These are phyloP conservation scores for Danio tinwini DNA, from an alignment of 2,797 vertebrate genomes.

Conservation along the genomic window DNA sequence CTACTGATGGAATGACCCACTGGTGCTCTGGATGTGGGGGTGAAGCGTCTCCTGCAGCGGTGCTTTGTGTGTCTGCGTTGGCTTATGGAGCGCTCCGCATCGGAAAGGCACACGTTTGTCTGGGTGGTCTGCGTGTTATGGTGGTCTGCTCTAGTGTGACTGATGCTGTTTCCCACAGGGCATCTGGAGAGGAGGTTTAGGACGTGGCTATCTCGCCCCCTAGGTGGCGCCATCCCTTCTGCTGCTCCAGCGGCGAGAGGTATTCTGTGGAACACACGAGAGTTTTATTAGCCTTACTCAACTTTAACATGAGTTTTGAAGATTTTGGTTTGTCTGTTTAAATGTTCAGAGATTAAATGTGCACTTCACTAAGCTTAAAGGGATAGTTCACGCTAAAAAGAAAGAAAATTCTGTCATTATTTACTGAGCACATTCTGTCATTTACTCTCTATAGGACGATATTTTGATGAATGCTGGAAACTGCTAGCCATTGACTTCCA, in stretches of 20 bases:
- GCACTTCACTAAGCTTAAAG: too few relatives aligned
- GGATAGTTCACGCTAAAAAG: too few relatives aligned
- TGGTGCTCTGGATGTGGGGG: conserved; percentile 16
- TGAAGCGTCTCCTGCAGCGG: conserved; percentile 10
- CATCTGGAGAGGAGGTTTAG: conserved; percentile 61
- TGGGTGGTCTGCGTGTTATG: background rate
- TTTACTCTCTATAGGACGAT: too few relatives aligned
- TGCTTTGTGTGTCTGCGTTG: conserved; percentile 27
- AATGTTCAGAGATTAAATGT: too few relatives aligned
- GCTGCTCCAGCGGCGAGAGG: conserved; percentile 87
- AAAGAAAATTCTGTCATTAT: too few relatives aligned
- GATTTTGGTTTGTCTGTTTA: too few relatives aligned
- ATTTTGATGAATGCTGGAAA: too few relatives aligned
- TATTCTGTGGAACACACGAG: conserved; percentile 79
- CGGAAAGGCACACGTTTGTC: conserved; percentile 41
- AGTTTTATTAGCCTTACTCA: background rate
- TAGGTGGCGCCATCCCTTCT: conserved; percentile 90
- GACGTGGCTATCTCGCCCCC: conserved; percentile 84
- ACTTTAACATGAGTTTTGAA: background rate
- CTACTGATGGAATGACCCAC: conserved; percentile 36
- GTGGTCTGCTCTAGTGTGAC: too few relatives aligned
- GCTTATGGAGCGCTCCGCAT: conserved; percentile 21
- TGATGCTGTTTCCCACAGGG: conserved; percentile 17
- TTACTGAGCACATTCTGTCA: too few relatives aligned
- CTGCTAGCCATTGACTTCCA: too few relatives aligned